Conservation (phyloP, 2,113 vertebrate genomes). For the zebrafish (Danio rerio) region DNA sequence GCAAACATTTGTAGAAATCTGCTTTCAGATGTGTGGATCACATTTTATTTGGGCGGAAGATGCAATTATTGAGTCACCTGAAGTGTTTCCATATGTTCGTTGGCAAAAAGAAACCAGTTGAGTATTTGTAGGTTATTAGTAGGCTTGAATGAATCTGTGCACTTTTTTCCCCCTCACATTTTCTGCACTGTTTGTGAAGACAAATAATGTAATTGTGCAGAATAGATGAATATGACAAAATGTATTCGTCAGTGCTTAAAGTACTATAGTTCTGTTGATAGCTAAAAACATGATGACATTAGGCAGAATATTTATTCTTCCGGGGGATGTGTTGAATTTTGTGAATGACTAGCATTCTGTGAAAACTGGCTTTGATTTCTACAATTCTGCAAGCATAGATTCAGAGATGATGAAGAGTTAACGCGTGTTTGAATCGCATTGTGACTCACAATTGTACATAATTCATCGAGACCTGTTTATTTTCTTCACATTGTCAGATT, state of each 20-base stretch:
- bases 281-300: background rate
- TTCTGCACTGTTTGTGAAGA: background rate
- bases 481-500: conserved; percentile 26
- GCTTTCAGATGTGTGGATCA: background rate
- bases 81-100: background rate
- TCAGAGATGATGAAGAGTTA: background rate
- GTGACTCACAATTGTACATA: conserved; percentile 36
- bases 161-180: background rate
- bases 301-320: background rate
- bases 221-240: background rate
- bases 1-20: background rate
- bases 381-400: background rate
- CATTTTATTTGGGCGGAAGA: background rate
- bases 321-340: background rate
- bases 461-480: conserved; percentile 18
- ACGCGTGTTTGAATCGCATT: background rate
- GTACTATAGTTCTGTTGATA: background rate
- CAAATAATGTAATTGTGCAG: background rate
- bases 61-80: background rate
- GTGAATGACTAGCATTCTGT: background rate
- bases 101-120: background rate
- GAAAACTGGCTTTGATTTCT: background rate
- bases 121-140: background rate
- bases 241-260: background rate
- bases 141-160: background rate